These are phyloP conservation scores for Micropoecilia bifurca DNA, from an alignment of 2,797 vertebrate genomes.

Conservation along the genomic window DNA sequence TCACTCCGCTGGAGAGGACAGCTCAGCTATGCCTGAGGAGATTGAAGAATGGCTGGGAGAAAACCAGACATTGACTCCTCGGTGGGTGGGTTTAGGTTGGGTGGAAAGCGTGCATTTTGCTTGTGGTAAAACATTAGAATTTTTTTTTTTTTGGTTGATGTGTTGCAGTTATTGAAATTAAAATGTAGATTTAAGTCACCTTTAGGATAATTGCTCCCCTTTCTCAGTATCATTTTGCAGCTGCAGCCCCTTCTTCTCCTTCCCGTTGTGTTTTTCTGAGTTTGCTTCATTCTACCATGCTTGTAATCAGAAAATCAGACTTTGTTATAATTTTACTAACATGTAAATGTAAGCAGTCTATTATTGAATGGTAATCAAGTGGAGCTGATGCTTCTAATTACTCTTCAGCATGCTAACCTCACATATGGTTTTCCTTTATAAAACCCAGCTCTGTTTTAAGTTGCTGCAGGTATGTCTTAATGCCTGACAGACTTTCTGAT, in stretches of 20 bases:
- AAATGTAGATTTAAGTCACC: slow-evolving; percentile 18
- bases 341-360: background rate
- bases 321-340: background rate
- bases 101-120: slow-evolving; percentile 25
- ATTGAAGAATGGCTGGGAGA: slow-evolving; percentile 51
- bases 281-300: slow-evolving; percentile 12
- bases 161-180: slow-evolving; percentile 17
- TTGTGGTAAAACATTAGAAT: slow-evolving; percentile 27
- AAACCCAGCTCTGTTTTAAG: slow-evolving; percentile 46
- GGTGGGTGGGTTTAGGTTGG: slow-evolving; percentile 59
- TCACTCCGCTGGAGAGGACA: slow-evolving; percentile 32
- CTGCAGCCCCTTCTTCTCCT: slow-evolving; percentile 13
- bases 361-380: slow-evolving; percentile 7
- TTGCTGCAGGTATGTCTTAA: slow-evolving; percentile 27
- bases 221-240: slow-evolving; percentile 4
- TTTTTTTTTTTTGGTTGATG: slow-evolving; percentile 6
- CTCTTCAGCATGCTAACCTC: slow-evolving; percentile 30
- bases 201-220: slow-evolving; percentile 18
- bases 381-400: slow-evolving; percentile 5
- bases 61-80: slow-evolving; percentile 65
- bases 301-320: slow-evolving; percentile 37
- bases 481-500: slow-evolving; percentile 24
- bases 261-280: slow-evolving; percentile 5
- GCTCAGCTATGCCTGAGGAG: slow-evolving; percentile 38
- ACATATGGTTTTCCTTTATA: slow-evolving; percentile 24